Evolutionary conservation across 37 sponge, comb jelly and placozoan genomes (phyloP).

Genomic region (Diacarnus erythraeanus): DNA sequence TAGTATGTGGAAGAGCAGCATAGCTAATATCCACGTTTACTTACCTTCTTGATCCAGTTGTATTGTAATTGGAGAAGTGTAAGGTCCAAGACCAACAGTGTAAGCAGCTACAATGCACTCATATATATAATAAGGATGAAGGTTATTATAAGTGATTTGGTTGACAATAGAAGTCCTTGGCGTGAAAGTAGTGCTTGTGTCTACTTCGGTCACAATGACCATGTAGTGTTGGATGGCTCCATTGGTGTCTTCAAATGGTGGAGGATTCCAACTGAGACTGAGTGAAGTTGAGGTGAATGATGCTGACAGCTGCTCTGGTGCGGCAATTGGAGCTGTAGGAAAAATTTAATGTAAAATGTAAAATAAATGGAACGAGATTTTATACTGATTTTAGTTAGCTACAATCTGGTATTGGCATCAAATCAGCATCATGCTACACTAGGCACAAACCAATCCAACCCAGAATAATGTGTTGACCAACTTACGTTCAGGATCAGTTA

Average conservation of each 20-base stretch:
- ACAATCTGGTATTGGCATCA: too few relatives aligned
- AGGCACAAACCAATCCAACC: too few relatives aligned
- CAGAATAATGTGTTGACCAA: too few relatives aligned
- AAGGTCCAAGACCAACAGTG: slow-evolving; percentile 34
- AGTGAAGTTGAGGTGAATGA: slow-evolving; percentile 10
- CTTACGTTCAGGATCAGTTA: slow-evolving; percentile 13
- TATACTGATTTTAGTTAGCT: too few relatives aligned
- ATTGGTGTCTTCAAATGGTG: slow-evolving; percentile 34
- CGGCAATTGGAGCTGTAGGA: slow-evolving; percentile 27
- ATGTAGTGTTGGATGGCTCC: slow-evolving; percentile 32
- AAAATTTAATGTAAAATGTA: too few relatives aligned
- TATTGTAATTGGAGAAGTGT: slow-evolving; percentile 11
- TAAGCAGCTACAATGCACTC: slow-evolving; percentile 13
- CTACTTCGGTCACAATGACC: slow-evolving; percentile 23
- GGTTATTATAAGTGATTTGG: background rate
- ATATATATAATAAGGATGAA: slow-evolving; percentile 30
- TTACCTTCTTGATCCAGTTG: slow-evolving; percentile 38
- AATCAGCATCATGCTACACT: too few relatives aligned
- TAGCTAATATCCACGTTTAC: background rate
- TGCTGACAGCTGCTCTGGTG: slow-evolving; percentile 24
- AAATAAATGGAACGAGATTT: too few relatives aligned
- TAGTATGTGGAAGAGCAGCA: background rate
- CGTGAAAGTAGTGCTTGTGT: slow-evolving; percentile 1
- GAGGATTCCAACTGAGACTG: slow-evolving; percentile 36
- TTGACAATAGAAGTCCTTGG: background rate